Base-by-base conservation (phyloP, 1,140 invertebrate species). In the Euwallacea similis region DNA sequence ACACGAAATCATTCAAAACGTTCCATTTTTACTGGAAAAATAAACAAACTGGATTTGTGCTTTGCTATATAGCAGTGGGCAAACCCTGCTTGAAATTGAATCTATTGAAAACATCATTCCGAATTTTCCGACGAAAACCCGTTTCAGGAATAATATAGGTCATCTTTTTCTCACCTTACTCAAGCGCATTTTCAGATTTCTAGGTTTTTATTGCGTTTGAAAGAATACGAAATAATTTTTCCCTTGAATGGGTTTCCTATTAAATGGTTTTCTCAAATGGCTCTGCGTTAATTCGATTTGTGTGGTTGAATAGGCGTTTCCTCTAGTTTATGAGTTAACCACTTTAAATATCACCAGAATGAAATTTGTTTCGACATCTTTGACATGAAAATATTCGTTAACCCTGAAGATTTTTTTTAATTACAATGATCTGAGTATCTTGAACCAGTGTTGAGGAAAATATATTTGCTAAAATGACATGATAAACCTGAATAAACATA, bases 71-170 rank as follows among this genome's bases (percentile, higher is more conserved):
- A 47, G 15, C 42, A 54, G 41, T 68, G 66, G 56, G 56, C 66
- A 59, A 53, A 33, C 42, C 66, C 47, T 11, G 15, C 7, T 42
- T 68, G 56, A 68, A 68, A 68, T 68, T 61, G 66, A 60, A 60
- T 68, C 66, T 68, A 68, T 68, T 68, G 66, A 68, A 68, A 60
- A 21, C 55, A 68, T 68, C 44, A 42, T 68, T 68, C n/a, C 42
- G 66, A 68, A 60, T 50, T 59, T 68, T 53, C 50, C 53, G 8
- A 68, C 13, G 56, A 44, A 60, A 60, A 42, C 42, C 46, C 56
- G 59, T 41, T 68, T 47, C 10, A 46, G 13, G 56, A 46, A 42
- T 56, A 66, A 56, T 66, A 55, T 42, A 68, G 55, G 59, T 68
- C 33, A 59, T 66, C 65, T 41, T 68, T 54, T 60, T 47, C 56